These are phyloP conservation scores for Rhinichthys klamathensis DNA, from an alignment of 2,113 vertebrate species.

Conservation along the genomic window DNA sequence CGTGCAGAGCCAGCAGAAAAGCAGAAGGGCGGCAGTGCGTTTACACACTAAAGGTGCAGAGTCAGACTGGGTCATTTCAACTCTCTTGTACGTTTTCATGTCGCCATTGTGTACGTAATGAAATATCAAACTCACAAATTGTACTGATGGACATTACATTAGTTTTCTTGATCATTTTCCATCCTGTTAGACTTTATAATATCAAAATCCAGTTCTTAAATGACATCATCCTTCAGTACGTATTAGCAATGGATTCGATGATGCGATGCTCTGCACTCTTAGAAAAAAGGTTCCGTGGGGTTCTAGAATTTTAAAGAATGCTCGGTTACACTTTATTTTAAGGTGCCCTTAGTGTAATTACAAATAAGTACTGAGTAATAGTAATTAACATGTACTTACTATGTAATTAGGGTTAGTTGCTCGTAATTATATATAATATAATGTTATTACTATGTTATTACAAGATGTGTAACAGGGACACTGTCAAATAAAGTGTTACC, in stretches of 20 bases:
- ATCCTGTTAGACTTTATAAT: not conserved
- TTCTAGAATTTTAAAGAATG: no score
- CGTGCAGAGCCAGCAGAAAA: not conserved
- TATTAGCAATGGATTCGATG: not conserved
- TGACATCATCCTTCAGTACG: not conserved
- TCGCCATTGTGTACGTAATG: not conserved
- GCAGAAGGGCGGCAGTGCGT: not conserved
- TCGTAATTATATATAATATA: no score
- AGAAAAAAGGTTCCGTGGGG: no score
- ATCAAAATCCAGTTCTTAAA: not conserved
- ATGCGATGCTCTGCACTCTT: not conserved
- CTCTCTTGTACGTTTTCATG: not conserved
- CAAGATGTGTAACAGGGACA: no score
- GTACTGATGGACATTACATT: not conserved
- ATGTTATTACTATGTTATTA: no score
- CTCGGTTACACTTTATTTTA: no score
- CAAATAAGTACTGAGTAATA: no score
- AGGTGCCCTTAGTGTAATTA: no score
- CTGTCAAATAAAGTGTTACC: no score
- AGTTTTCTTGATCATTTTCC: no score
- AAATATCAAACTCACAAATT: not conserved
- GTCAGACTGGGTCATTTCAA: not conserved
- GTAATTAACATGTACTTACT: no score
- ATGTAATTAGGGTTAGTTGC: no score
- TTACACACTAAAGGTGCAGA: not conserved